Conservation (phyloP, 2,113 vertebrate genomes). For the human region DNA sequence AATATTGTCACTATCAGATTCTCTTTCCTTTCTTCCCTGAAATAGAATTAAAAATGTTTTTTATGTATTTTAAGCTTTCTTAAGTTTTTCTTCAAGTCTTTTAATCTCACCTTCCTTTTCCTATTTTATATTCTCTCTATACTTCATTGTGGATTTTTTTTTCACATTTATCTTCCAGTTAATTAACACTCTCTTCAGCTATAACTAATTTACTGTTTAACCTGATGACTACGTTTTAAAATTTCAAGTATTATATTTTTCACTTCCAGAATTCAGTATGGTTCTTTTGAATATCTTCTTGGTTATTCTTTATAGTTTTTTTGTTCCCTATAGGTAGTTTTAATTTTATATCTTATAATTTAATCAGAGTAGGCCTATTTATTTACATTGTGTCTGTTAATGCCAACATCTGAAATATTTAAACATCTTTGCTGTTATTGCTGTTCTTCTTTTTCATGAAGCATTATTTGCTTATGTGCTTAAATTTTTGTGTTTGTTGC, state of each 20-base stretch:
- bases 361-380: neutral
- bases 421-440: neutral
- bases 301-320: neutral
- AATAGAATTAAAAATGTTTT: neutral
- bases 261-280: neutral
- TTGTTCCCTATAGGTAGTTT: neutral
- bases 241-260: neutral
- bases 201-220: neutral
- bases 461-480: neutral
- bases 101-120: constrained; percentile 10
- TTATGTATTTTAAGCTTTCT: neutral
- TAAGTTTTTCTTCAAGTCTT: neutral
- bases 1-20: neutral
- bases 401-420: neutral
- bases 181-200: neutral
- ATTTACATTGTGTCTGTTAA: neutral
- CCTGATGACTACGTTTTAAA: neutral
- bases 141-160: neutral
- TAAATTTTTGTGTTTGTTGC: neutral
- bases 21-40: neutral
- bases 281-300: neutral
- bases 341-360: neutral
- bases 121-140: neutral
- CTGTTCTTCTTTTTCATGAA: neutral
- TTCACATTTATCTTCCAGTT: neutral